Evolutionary conservation across 2,888 invertebrate species (phyloP), one percentile per base, ranked within the genome.

Genomic region (Ennomos fuscantarius): DNA sequence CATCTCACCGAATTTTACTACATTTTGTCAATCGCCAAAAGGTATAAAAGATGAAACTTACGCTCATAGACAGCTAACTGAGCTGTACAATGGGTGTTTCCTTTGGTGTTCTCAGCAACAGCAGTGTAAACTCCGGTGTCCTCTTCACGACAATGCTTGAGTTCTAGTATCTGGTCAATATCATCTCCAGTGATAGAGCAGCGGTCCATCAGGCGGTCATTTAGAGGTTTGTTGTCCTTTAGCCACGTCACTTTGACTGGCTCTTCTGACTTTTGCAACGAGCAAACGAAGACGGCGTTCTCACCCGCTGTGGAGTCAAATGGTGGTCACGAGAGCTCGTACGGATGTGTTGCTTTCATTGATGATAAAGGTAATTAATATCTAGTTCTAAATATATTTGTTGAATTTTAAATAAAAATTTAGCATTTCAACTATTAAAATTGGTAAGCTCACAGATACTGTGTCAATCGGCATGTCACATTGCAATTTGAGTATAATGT

Each of bases 101-200:
- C 97, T 56, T 95, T 94, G 31, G 93, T 92, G 77, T 97, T 97
- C 57, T 95, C 95, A 13, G 98, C 98, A 64, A 97, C 94, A 43
- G 97, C 97, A 0, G 97, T 97, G 84, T 99, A 99, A 41, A 97
- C 94, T 46, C 98, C 98, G n/a, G 95, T 94, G 85, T 99, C 99
- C 32, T 94, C 94, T 71, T 95, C 94, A 61, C 93, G 89, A 72
- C 96, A 96, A 81, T 97, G 96, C 74, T 95, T 94, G 65, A 97
- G 94, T 70, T 95, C 94, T 68, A 99, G 90, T 55, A 94, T 95
- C 82, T 96, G 96, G 2, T 82, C 81, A 53, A 93, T 93, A 33
- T 93, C 93, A 10, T 93, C 92, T 49, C 93, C 93, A 8, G 94
- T 93, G 66, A 94, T 93, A 64, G 92, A 93, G 49, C 96, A 94